Evolutionary conservation across 2,113 vertebrate species (phyloP).

Genomic region (Psephotus haematonotus): DNA sequence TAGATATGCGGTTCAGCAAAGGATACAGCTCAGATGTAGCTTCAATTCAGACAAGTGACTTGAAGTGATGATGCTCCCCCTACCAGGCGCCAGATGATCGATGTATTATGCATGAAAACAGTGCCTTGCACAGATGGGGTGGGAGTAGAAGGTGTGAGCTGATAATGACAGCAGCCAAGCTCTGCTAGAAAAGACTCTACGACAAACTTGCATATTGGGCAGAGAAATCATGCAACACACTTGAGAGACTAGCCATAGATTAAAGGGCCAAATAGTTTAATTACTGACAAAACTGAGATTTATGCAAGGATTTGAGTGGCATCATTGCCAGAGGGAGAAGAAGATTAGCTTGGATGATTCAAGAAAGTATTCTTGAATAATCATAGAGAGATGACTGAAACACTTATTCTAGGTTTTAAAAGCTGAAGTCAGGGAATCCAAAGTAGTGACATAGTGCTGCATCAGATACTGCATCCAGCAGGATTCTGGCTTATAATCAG

Average conservation of each 20-base stretch:
- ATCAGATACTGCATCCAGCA: not conserved
- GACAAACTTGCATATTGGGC: not conserved
- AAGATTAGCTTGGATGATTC: not conserved
- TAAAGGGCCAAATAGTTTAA: slow-evolving; percentile 21
- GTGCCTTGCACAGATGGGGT: slow-evolving; percentile 63
- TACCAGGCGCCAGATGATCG: slow-evolving; percentile 47
- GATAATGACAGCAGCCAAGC: slow-evolving; percentile 56
- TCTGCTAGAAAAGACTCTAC: slow-evolving; percentile 29
- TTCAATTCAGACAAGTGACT: slow-evolving; percentile 64
- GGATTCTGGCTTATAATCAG: not conserved
- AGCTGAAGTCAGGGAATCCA: not conserved
- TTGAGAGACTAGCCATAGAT: not conserved
- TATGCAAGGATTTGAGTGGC: not conserved
- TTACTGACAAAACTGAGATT: not conserved
- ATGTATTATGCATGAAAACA: slow-evolving; percentile 65
- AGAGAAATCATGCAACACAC: not conserved
- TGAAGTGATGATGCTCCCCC: slow-evolving; percentile 56
- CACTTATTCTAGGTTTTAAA: not conserved
- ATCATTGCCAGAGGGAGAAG: not conserved
- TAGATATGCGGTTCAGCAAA: not conserved
- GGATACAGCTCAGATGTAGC: slow-evolving; percentile 27
- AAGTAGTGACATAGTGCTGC: not conserved
- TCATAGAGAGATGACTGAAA: not conserved
- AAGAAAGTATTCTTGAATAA: slow-evolving; percentile 8
- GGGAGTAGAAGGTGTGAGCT: slow-evolving; percentile 67